Evolutionary conservation across 2,888 invertebrate genomes (phyloP).

Genomic region (Phlogophora meticulosa): DNA sequence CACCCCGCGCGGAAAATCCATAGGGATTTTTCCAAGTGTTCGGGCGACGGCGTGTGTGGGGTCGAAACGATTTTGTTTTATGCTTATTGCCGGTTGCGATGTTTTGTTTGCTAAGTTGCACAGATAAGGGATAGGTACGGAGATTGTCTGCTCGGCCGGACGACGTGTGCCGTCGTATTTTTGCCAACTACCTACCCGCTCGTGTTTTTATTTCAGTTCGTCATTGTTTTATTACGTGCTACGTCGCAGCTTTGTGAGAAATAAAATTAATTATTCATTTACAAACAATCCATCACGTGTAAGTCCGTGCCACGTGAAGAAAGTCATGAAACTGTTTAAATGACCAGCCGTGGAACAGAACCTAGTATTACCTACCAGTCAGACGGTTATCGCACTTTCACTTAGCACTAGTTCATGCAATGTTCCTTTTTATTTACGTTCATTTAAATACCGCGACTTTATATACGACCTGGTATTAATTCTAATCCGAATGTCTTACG

Average conservation of each 20-base stretch:
- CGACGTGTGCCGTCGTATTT: conserved; percentile 68
- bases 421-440: conserved; percentile 64
- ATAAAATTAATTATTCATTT: conserved; percentile 67
- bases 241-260: conserved; percentile 56
- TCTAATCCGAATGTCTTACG: conserved; percentile 59
- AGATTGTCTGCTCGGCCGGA: conserved; percentile 84
- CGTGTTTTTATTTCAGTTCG: conserved; percentile 62
- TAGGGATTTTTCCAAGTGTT: conserved; percentile 91
- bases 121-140: conserved; percentile 86
- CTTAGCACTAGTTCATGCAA: conserved; percentile 70
- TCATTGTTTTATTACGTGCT: conserved; percentile 65
- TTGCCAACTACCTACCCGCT: conserved; percentile 65
- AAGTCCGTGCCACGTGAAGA: conserved; percentile 65
- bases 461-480: conserved; percentile 55
- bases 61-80: conserved; percentile 91
- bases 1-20: conserved; percentile 88
- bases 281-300: conserved; percentile 68
- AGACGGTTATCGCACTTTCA: conserved; percentile 74
- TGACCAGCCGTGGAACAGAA: conserved; percentile 57
- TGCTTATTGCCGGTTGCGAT: conserved; percentile 89
- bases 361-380: conserved; percentile 61
- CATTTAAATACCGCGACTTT: conserved; percentile 63
- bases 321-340: conserved; percentile 70
- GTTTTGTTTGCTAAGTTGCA: conserved; percentile 90
- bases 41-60: conserved; percentile 90